Evolutionary conservation across 2,113 vertebrate genomes (phyloP), one percentile per base, ranked within the genome.

Genomic region (Triplophysa dalaica): DNA sequence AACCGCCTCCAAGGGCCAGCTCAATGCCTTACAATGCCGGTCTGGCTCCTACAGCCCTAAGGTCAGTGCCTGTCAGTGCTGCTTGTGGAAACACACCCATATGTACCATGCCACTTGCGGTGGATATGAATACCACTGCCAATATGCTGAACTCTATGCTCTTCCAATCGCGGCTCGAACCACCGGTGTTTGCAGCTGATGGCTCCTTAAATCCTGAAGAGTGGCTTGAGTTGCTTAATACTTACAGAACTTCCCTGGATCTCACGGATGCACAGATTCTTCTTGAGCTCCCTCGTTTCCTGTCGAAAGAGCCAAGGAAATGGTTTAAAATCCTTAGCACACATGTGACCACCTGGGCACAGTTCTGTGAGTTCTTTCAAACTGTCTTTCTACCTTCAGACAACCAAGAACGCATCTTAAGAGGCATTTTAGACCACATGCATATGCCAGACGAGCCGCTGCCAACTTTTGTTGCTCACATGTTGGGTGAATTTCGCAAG

Each of bases 241-340:
- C 33, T 33, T 33, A 33, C 33, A 33, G 33, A 33, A 33, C 33
- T 33, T 33, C 33, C 33, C 19, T 65, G 29, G 63, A 38, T 65
- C 29, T 65, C 1, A n/a, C 17, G 0, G 62, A 64, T 64, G 62
- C 29, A 6, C 17, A 38, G 19, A 65, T 65, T 65, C 29, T 64
- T 1, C 38, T 33, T 9, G 48, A 70, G 17, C 29, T 70, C 5
- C 74, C 56, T 22, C 2, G n/a, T 1, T 70, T 76, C 17, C 56
- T 81, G 11, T 54, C 70, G 1, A 61, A 58, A 38, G 69, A 72
- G 12, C 69, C 69, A 26, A 63, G 41, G 9, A 79, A 33, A 33
- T 33, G 33, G 33, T 33, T 33, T 33, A 5, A 33, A 5, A 6
- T 5, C 4, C 33, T 33, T 56, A 66, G 29, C 8, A 56, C 45